phyloP scores from a whole-genome alignment of 2,797 vertebrate species.

The Hozukius guyotensis region DNA sequence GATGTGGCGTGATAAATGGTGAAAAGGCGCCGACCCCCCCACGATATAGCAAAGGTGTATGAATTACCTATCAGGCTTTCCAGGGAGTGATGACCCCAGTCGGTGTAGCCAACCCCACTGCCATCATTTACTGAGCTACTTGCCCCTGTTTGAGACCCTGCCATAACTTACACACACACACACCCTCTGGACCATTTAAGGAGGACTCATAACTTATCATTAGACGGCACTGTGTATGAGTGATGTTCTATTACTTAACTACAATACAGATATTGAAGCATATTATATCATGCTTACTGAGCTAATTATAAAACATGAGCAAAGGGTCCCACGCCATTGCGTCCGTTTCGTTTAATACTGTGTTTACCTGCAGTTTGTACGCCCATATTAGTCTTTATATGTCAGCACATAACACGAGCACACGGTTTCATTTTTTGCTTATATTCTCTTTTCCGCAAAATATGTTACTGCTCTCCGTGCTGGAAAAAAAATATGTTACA shows the following conservation, averaged over 20 bases:
- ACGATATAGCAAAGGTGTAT: slow-evolving; percentile 44
- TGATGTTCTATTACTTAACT: slow-evolving; percentile 69
- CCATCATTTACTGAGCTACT: slow-evolving; percentile 74
- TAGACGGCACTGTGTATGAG: slow-evolving; percentile 56
- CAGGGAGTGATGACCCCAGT: slow-evolving; percentile 72
- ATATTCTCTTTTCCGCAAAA: slow-evolving; percentile 10
- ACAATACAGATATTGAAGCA: slow-evolving; percentile 60
- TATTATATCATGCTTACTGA: slow-evolving; percentile 66
- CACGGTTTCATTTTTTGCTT: slow-evolving; percentile 5
- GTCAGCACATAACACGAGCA: slow-evolving; percentile 4
- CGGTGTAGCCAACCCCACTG: slow-evolving; percentile 57
- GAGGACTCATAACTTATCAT: slow-evolving; percentile 72
- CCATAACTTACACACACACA: slow-evolving; percentile 53
- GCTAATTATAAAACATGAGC: slow-evolving; percentile 61
- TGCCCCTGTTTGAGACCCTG: slow-evolving; percentile 52
- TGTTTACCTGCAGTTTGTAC: slow-evolving; percentile 35
- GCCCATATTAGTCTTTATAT: slow-evolving; percentile 24
- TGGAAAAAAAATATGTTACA: slow-evolving; percentile 37
- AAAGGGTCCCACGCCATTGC: not conserved
- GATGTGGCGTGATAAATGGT: slow-evolving; percentile 57
- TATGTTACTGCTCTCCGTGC: slow-evolving; percentile 18
- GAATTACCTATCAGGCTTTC: slow-evolving; percentile 72
- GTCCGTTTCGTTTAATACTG: slow-evolving; percentile 23
- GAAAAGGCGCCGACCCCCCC: slow-evolving; percentile 32
- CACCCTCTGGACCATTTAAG: slow-evolving; percentile 53